Evolutionary conservation across 2,113 vertebrate species (phyloP), one percentile per base, ranked within the genome.

Genomic region (Tichodroma muraria): DNA sequence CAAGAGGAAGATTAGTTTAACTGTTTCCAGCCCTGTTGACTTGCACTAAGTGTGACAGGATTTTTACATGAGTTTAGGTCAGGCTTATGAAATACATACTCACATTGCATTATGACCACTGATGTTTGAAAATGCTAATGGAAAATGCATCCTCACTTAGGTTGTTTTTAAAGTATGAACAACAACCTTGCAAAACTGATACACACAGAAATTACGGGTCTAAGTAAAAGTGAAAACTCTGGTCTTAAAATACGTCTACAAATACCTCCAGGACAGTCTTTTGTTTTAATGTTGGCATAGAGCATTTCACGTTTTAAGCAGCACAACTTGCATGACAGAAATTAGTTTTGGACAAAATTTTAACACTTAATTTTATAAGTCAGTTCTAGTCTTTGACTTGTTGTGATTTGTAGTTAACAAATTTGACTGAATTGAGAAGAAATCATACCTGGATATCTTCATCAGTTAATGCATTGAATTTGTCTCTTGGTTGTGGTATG

Each of bases 401-500:
- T n/a, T 2, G 4, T 38, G 15, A 3, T 37, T 77, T 76, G 24
- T 19, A 88, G 44, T 80, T 88, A 66, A 33, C 4, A 73, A 40
- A 52, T 56, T 8, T 27, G n/a, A 56, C 30, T 76, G 38, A 80
- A 52, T 16, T 92, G 28, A 35, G 69, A 73, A 71, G 37, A 78
- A 86, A 56, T 9, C 35, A 10, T 95, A 96, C 96, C 96, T 96
- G 90, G 4, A 9, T 92, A 24, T 87, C 77, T 81, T 90, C 85
- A 37, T 86, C 52, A 15, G 8, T 27, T 35, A 52, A 47, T 27
- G 4, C 4, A 13, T n/a, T 59, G 6, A 96, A 35, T 84, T 93
- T 96, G 24, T 93, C 65, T 87, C 69, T 93, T 53, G 96, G 96
- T 14, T 93, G 90, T 45, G 95, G 96, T 86, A 96, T 28, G 16